Evolutionary conservation across 2,888 invertebrate genomes (phyloP).

Genomic region (Cephus pygmeus): DNA sequence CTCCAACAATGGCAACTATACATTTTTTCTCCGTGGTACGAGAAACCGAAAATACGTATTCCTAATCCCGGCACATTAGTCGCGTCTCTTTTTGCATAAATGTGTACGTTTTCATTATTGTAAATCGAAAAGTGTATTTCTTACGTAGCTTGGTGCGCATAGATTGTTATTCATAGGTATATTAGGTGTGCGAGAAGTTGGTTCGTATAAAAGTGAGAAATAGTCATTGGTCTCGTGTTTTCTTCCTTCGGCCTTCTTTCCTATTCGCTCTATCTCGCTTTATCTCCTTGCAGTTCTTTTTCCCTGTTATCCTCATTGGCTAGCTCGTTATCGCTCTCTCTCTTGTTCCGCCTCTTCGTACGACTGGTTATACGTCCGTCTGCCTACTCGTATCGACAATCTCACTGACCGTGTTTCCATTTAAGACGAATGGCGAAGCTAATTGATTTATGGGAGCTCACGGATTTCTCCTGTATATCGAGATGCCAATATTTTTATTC

Average conservation of each 20-base stretch:
- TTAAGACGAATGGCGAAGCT: slow-evolving; percentile 10
- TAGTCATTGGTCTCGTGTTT: slow-evolving; percentile 16
- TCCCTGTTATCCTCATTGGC: background rate
- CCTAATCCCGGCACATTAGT: no score
- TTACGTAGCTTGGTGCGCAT: no score
- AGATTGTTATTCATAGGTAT: background rate
- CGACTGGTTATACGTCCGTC: no score
- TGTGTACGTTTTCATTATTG: no score
- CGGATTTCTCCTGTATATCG: slow-evolving; percentile 9
- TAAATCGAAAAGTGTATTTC: no score
- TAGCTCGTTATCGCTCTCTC: background rate
- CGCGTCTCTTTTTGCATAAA: no score
- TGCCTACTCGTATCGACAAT: no score
- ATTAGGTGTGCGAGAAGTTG: slow-evolving; percentile 13
- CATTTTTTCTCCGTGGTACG: no score
- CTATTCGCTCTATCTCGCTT: slow-evolving; percentile 9
- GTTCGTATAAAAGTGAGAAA: slow-evolving; percentile 25
- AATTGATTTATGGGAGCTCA: slow-evolving; percentile 40
- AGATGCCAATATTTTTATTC: no score
- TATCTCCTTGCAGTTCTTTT: background rate
- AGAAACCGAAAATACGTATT: no score
- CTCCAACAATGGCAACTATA: no score
- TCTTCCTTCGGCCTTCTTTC: slow-evolving; percentile 27
- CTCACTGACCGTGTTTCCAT: no score
- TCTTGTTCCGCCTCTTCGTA: slow-evolving; percentile 16